Evolutionary conservation across 1,140 invertebrate species (phyloP), one percentile per base, ranked within the genome.

Genomic region (Orchesella cincta): DNA sequence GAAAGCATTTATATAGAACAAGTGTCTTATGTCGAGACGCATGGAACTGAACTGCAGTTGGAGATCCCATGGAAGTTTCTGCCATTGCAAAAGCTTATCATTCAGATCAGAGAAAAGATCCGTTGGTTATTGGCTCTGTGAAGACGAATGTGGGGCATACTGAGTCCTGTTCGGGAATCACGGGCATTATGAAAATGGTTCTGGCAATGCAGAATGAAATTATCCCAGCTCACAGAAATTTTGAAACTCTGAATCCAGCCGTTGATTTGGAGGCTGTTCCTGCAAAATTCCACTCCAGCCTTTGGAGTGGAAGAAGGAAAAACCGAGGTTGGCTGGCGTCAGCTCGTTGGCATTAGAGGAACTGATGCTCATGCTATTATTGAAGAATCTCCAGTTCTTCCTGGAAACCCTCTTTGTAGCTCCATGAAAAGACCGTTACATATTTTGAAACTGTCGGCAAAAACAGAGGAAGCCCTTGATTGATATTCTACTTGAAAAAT

Each of bases 61-160:
- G 89, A 31, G 89, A 80, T 71, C 78, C 78, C 2, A 87, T 89
- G 80, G 88, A 90, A 83, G 83, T 87, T 1, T 87, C 88, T 78
- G 85, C 87, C 8, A 87, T 90, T 64, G 35, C 71, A n/a, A 81
- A 83, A 36, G 86, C 88, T 76, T 85, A 87, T 28, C 89, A 89
- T 82, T 88, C 87, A 79, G 83, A 75, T 29, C 52, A 74, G 23
- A 81, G 83, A 28, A 75, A 75, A 12, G 77, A 79, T 23, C 86
- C 88, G 57, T 81, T 90, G 18, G 79, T 87, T 0, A 87, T 89
- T 78, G 89, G 88, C 1, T 88, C 89, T 12, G 84, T 88, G n/a
- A 90, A 90, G 81, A 88, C 88, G 14, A 89, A 89, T 82, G 88
- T 89, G 85, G 89, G 89, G 2, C 89, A 90, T 76, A 85, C 88